Conservation (phyloP, 2,113 vertebrate genomes). For the Rafetus swinhoei region DNA sequence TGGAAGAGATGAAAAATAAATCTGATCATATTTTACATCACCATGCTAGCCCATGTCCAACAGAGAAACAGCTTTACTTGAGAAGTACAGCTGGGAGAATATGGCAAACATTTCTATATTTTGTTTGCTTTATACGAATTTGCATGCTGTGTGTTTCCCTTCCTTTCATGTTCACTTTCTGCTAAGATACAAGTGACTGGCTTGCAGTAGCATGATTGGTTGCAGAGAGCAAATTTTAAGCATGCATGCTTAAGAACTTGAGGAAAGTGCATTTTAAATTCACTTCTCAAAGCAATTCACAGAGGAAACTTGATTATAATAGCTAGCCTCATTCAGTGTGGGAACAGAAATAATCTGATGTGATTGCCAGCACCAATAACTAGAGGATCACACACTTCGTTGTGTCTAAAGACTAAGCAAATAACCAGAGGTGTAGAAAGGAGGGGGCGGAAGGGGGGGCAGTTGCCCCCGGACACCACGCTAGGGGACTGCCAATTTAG, state of each 20-base stretch:
- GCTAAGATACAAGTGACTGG: background rate
- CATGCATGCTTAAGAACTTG: background rate
- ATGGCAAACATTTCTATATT: background rate
- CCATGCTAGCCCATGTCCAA: background rate
- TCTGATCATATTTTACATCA: background rate
- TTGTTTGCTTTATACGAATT: background rate
- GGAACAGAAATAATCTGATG: background rate
- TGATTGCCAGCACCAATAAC: background rate
- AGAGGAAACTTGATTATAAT: conserved; percentile 3
- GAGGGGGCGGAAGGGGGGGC: too few relatives aligned
- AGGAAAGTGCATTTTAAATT: conserved; percentile 19
- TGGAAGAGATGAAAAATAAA: background rate
- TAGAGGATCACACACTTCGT: background rate
- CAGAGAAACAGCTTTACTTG: background rate
- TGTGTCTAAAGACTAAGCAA: background rate
- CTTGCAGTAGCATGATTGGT: background rate
- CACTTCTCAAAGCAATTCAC: background rate
- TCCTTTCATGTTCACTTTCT: background rate
- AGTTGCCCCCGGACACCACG: too few relatives aligned
- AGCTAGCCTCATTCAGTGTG: background rate
- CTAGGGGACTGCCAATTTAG: too few relatives aligned
- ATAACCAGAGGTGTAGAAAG: too few relatives aligned
- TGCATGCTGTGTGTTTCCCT: background rate
- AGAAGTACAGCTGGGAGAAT: background rate
- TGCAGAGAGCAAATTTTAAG: conserved; percentile 12